Evolutionary conservation across 2,888 invertebrate species (phyloP).

Genomic region (Cancer borealis): DNA sequence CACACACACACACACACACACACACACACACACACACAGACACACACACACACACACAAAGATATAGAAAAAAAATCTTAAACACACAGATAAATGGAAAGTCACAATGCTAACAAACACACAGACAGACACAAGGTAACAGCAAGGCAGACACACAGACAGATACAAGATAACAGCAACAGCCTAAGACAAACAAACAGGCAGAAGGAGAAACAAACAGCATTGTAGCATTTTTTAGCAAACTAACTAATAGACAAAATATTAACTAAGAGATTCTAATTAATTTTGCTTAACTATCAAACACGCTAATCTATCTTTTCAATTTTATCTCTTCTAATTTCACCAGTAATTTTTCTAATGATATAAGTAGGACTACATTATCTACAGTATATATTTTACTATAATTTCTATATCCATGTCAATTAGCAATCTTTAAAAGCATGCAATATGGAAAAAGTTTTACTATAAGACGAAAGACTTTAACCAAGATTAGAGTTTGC

Average conservation of each 20-base stretch:
- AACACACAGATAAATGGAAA: not conserved
- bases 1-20: slow-evolving; percentile 23
- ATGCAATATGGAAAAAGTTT: not conserved
- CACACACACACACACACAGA: slow-evolving; percentile 39
- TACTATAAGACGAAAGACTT: not conserved
- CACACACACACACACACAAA: not conserved
- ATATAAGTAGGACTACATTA: not conserved
- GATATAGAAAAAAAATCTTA: not conserved
- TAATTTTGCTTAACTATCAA: not conserved
- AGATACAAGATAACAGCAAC: not conserved
- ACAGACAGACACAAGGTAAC: no score
- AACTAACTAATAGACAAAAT: not conserved
- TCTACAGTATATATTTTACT: not conserved
- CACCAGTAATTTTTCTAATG: not conserved
- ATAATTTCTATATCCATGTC: not conserved
- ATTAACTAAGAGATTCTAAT: not conserved
- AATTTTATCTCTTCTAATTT: not conserved
- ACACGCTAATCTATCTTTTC: not conserved
- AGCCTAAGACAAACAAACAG: not conserved
- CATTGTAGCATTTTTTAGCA: not conserved
- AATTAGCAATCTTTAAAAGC: not conserved
- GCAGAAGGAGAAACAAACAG: not conserved
- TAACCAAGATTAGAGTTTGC: not conserved
- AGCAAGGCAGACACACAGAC: not conserved
- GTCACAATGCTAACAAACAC: not conserved